Conservation (phyloP, 92 coral and sea anemone species). For the Epizoanthus ramosus region DNA sequence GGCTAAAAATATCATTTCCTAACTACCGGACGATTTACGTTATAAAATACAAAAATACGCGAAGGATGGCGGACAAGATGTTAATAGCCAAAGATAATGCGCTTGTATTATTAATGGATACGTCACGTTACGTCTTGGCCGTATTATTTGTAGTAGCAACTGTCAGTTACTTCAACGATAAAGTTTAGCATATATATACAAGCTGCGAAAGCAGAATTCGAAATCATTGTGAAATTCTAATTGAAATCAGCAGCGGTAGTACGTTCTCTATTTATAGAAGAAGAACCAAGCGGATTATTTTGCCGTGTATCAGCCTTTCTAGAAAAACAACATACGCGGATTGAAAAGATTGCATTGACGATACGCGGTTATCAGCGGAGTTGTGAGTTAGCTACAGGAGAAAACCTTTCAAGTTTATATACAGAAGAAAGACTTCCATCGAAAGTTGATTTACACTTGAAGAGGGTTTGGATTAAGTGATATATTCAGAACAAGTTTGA, state of each 20-base stretch:
- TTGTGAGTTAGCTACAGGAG: background rate
- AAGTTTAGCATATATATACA: constrained; percentile 12
- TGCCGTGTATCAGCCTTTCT: background rate
- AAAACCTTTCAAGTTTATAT: background rate
- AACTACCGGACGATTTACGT: background rate
- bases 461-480: too few relatives aligned
- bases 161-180: background rate
- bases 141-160: constrained; percentile 1
- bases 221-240: background rate
- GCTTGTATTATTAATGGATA: constrained; percentile 30
- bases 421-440: background rate
- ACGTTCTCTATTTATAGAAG: background rate
- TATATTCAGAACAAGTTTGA: background rate
- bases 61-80: background rate
- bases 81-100: background rate
- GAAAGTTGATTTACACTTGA: background rate
- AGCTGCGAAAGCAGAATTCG: background rate
- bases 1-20: background rate
- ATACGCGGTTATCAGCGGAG: too few relatives aligned
- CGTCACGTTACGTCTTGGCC: constrained; percentile 25
- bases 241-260: background rate
- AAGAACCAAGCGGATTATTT: background rate
- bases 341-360: background rate
- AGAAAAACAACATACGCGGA: too few relatives aligned
- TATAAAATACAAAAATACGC: background rate